Evolutionary conservation across 2,888 invertebrate species (phyloP).

Genomic region (Phalera bucephala): DNA sequence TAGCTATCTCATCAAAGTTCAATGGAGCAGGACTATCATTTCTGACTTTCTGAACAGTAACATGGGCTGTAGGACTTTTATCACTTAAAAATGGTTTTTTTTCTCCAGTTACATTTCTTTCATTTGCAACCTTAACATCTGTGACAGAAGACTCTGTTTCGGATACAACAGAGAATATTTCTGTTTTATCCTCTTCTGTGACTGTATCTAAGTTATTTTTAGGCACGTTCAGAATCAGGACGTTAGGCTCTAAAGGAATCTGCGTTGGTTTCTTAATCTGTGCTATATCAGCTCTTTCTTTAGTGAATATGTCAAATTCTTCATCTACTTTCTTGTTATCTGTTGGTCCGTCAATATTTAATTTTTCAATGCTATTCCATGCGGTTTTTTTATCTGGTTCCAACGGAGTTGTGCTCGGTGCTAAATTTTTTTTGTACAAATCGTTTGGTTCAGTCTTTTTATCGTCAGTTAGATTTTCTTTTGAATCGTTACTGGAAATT

Average conservation of each 20-base stretch:
- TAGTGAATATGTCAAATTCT: conserved; percentile 74
- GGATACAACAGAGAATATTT: conserved; percentile 47
- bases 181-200: conserved; percentile 64
- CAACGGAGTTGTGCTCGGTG: conserved; percentile 61
- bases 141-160: conserved; percentile 44
- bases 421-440: conserved; percentile 28
- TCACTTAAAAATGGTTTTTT: conserved; percentile 15
- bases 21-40: conserved; percentile 32
- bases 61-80: background rate
- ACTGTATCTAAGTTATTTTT: conserved; percentile 68
- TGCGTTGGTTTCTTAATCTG: conserved; percentile 44
- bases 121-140: background rate
- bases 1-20: conserved; percentile 55
- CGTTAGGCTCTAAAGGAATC: conserved; percentile 53
- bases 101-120: conserved; percentile 9
- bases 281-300: conserved; percentile 64
- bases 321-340: conserved; percentile 59
- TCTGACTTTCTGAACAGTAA: conserved; percentile 10
- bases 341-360: conserved; percentile 30
- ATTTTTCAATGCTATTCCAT: conserved; percentile 59
- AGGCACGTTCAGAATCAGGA: conserved; percentile 51
- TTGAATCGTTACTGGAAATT: conserved; percentile 59
- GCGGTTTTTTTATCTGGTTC: conserved; percentile 55
- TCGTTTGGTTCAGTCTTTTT: conserved; percentile 42
- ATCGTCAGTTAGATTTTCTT: conserved; percentile 52